Percentiles rank a stretch among this genome's conserved stretches.
Evolutionary conservation across 2,113 vertebrate genomes (phyloP).

Genomic region (Plestiodon gilberti): DNA sequence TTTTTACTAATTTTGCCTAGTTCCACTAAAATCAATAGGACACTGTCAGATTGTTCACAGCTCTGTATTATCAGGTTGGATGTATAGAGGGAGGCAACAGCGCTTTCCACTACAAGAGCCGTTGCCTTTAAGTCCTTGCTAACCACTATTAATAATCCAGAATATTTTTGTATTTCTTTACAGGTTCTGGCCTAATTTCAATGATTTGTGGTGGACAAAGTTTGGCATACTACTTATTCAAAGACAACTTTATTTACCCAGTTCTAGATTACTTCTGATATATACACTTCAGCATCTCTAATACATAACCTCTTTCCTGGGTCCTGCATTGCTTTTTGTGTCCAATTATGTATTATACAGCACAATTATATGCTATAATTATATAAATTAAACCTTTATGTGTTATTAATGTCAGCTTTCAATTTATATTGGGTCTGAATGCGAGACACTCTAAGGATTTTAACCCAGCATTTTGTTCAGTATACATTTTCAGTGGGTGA

Average conservation of each 20-base stretch:
- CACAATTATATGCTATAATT: not conserved
- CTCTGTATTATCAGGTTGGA: no score
- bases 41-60: no score
- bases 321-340: not conserved
- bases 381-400: no score
- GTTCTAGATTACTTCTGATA: slow-evolving; percentile 87
- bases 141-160: slow-evolving; percentile 25
- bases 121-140: not conserved
- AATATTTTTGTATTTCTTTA: slow-evolving; percentile 52
- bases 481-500: not conserved
- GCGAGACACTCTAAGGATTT: not conserved
- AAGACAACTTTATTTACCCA: slow-evolving; percentile 88
- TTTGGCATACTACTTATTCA: slow-evolving; percentile 87
- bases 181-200: slow-evolving; percentile 86
- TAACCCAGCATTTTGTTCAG: slow-evolving; percentile 11
- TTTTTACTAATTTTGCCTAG: no score
- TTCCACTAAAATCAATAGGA: no score
- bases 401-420: not conserved
- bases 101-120: not conserved
- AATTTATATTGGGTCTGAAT: slow-evolving; percentile 8
- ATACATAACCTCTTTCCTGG: not conserved
- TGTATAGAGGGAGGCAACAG: no score
- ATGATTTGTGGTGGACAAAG: slow-evolving; percentile 90
- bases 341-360: no score
- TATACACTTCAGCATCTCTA: not conserved